Conservation (phyloP, 2,113 vertebrate genomes). For the Corvus hawaiiensis region DNA sequence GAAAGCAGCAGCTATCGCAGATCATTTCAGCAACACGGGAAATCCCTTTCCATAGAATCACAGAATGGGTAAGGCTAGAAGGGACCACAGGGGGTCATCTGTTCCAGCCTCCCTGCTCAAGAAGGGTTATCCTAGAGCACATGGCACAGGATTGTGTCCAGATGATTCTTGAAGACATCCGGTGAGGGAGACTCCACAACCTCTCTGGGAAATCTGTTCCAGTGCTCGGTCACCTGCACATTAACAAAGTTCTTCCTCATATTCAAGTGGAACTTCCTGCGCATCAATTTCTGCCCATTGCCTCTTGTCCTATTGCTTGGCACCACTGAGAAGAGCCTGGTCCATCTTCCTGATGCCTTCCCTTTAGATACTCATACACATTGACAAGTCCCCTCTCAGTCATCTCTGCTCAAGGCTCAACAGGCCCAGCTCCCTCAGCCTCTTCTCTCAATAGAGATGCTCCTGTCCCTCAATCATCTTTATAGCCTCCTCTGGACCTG, state of each 20-base stretch:
- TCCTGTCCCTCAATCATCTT: background rate
- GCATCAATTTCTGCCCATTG: background rate
- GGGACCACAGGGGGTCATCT: background rate
- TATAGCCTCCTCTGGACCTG: background rate
- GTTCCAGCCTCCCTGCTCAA: background rate
- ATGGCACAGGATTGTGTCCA: background rate
- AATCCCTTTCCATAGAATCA: background rate
- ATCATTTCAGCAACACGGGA: background rate
- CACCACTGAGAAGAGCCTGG: background rate
- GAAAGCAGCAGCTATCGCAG: background rate
- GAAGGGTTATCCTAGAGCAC: background rate
- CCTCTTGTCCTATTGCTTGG: background rate
- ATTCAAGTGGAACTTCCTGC: background rate
- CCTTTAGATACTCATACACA: background rate
- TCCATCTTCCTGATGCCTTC: background rate
- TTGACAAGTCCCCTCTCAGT: background rate
- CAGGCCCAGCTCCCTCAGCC: background rate
- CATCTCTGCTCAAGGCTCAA: background rate
- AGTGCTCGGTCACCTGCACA: fast-evolving
- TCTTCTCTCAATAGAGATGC: background rate
- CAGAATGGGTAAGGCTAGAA: background rate
- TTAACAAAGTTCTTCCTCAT: background rate
- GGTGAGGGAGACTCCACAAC: background rate
- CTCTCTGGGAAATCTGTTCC: background rate
- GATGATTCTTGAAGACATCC: fast-evolving